Conservation (phyloP, 35 echinoderm and acorn worm species). For the Lytechinus pictus region DNA sequence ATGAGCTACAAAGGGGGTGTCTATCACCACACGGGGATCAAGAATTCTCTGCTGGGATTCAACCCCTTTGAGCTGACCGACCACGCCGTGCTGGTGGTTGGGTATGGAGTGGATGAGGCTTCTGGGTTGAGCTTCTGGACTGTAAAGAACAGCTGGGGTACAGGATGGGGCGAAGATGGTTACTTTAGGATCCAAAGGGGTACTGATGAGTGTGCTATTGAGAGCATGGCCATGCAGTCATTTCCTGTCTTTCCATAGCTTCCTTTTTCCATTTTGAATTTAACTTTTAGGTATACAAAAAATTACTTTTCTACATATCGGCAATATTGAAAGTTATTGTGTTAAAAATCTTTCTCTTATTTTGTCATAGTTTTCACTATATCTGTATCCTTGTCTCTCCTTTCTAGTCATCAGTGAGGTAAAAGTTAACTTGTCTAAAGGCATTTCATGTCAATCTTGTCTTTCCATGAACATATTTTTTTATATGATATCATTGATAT, state of each 20-base stretch:
- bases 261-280: no score
- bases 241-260: constrained; percentile 86
- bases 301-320: no score
- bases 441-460: no score
- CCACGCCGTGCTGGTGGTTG: constrained; percentile 87
- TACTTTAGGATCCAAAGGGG: constrained; percentile 85
- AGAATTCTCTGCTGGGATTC: constrained; percentile 50
- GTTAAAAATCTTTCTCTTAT: no score
- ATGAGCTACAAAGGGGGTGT: constrained; percentile 80
- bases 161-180: constrained; percentile 81
- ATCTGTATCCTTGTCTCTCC: no score
- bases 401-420: no score
- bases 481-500: background rate
- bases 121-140: constrained; percentile 84
- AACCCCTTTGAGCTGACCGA: constrained; percentile 89
- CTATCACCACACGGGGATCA: constrained; percentile 79
- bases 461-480: background rate
- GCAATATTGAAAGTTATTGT: no score
- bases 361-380: no score
- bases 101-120: constrained; percentile 73
- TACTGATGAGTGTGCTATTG: constrained; percentile 83
- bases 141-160: constrained; percentile 97
- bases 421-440: no score
- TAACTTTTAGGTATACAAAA: no score
- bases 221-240: constrained; percentile 86